A percentile compares a stretch with the other conserved stretches of the same genome.
Evolutionary conservation across 2,113 vertebrate species (phyloP).

Genomic region (Tautogolabrus adspersus): DNA sequence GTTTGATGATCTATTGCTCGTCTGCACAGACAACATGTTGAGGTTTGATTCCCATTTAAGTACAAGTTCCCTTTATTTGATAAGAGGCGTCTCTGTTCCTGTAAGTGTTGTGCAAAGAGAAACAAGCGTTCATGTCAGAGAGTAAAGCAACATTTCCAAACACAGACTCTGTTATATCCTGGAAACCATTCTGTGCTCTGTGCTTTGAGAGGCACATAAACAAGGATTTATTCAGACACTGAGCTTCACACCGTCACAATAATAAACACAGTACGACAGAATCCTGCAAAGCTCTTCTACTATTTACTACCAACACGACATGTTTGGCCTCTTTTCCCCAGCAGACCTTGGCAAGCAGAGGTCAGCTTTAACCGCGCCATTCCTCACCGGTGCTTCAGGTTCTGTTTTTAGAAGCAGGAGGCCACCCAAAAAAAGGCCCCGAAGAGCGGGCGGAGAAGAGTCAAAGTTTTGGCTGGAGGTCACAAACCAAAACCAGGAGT

Average conservation of each 20-base stretch:
- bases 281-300: neutral
- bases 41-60: neutral
- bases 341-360: conserved; percentile 37
- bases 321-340: conserved; percentile 32
- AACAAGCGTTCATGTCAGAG: neutral
- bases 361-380: conserved; percentile 54
- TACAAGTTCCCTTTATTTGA: neutral
- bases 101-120: neutral
- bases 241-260: conserved; percentile 3
- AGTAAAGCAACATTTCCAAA: conserved; percentile 22
- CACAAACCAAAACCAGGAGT: conserved; percentile 35
- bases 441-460: neutral
- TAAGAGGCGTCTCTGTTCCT: neutral
- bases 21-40: neutral
- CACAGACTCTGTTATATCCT: conserved; percentile 17
- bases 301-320: conserved; percentile 49
- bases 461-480: conserved; percentile 17
- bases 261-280: conserved; percentile 14
- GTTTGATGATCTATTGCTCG: too few species aligned
- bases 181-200: neutral
- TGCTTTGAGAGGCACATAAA: conserved; percentile 10
- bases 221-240: too few species aligned
- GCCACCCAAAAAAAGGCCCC: conserved; percentile 18
- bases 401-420: conserved; percentile 70
- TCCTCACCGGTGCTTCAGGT: conserved; percentile 37